These are phyloP conservation scores for Actenoides lindsayi DNA, from an alignment of 2,113 vertebrate genomes.

Conservation along the genomic window DNA sequence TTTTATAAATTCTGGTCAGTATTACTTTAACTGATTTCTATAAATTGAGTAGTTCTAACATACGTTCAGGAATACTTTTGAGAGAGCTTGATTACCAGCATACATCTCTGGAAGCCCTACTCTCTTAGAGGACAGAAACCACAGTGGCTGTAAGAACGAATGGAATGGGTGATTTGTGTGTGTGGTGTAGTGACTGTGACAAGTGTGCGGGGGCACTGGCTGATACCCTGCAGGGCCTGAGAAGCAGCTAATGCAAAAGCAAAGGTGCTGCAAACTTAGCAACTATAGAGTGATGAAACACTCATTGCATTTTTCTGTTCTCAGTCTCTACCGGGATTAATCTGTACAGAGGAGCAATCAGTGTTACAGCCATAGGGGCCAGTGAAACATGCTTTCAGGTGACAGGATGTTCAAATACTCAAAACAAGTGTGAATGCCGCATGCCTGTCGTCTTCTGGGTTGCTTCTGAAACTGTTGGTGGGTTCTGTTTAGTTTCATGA, in stretches of 20 bases:
- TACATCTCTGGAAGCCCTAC: neutral
- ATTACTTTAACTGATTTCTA: neutral
- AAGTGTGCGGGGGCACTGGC: neutral
- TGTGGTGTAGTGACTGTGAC: neutral
- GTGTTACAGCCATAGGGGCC: fast-evolving
- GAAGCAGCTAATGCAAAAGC: neutral
- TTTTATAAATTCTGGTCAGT: neutral
- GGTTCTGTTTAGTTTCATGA: neutral
- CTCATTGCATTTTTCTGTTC: neutral
- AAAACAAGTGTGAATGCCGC: neutral
- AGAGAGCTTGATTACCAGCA: neutral
- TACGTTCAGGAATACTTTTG: neutral
- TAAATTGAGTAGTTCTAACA: fast-evolving
- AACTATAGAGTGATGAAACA: neutral
- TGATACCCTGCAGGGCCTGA: neutral
- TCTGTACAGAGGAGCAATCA: neutral
- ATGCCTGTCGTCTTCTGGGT: neutral
- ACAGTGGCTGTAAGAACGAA: neutral
- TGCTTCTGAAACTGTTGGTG: neutral
- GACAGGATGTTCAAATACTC: neutral
- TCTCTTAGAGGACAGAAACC: neutral
- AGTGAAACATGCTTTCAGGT: neutral
- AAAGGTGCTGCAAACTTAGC: neutral
- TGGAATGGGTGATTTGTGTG: neutral
- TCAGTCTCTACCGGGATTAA: neutral